Base-by-base conservation (phyloP, 2,113 vertebrate species). In the Cynocephalus volans region DNA sequence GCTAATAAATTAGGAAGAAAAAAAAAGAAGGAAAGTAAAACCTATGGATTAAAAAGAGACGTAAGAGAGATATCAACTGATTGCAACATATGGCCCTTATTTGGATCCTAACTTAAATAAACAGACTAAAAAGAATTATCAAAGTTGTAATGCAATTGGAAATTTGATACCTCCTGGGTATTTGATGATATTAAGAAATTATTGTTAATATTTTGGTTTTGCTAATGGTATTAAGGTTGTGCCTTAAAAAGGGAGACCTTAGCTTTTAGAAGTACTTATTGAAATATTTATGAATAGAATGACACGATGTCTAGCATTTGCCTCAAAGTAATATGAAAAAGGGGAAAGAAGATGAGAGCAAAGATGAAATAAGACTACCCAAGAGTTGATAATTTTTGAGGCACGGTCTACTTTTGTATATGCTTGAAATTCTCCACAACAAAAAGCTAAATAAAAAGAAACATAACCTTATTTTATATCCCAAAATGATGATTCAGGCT, bases 211-310 rank as follows among this genome's bases (percentile, higher is more conserved):
- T 81, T 86, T 95, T 80, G 65, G 31, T 28, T 65, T 80, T 95
- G n/a, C 7, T 54, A 95, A 86, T 45, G 54, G 64, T 28, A 56
- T 48, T 84, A 73, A 10, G 31, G 21, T 48, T 81, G 12, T 64
- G 26, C 11, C 36, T 91, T 65, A 24, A 87, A 56, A 81, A 31
- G 64, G 82, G n/a, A 62, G 19, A 86, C 6, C 56, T 76, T 69
- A 58, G 9, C 4, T 95, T 82, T 89, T 18, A 62, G n/a, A 92
- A 72, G 23, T 73, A 64, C 4, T 36, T 36, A 73, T 28, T 56
- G 67, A 72, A 64, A 95, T 80, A 91, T 45, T 91, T 26, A 72
- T 79, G 28, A 67, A 86, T 64, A 36, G 11, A 86, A 86, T 54
- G 6, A 76, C 50, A 50, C 12, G 36, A 80, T 89, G 31, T 76